These are phyloP conservation scores for Bruchidius siliquastri DNA, from an alignment of 2,888 invertebrate species.

Conservation along the genomic window DNA sequence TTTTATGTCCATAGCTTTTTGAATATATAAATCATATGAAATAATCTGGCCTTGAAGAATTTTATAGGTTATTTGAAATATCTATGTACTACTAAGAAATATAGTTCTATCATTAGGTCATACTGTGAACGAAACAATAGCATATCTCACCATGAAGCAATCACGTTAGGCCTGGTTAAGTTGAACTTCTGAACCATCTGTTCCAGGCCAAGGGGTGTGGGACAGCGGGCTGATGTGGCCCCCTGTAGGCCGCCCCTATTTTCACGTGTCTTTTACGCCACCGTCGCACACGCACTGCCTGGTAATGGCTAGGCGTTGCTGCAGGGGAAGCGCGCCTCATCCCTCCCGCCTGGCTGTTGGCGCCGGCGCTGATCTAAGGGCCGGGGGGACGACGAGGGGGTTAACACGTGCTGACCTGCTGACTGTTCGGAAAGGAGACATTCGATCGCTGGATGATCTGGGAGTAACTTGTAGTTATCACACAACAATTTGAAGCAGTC, in stretches of 20 bases:
- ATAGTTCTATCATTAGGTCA: neutral
- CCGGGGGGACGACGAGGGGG: neutral
- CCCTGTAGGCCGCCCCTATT: neutral
- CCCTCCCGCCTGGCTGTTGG: neutral
- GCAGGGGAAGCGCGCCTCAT: neutral
- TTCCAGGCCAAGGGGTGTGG: neutral
- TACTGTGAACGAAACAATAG: neutral
- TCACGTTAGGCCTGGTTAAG: neutral
- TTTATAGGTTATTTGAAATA: neutral
- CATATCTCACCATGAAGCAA: neutral
- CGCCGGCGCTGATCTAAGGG: neutral
- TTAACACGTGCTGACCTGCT: neutral
- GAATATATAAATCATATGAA: neutral
- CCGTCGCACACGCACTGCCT: neutral
- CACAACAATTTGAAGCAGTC: neutral
- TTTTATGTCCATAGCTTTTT: too few relatives aligned
- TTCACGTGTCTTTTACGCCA: neutral
- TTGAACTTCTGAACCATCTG: neutral
- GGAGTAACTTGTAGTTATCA: neutral
- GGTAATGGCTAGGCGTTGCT: neutral
- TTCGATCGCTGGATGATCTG: neutral
- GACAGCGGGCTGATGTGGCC: neutral
- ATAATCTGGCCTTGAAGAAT: neutral
- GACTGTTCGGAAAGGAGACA: neutral
- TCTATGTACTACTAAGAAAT: neutral